Conservation (phyloP, 1,140 invertebrate species). For the Halictus rubicundus region DNA sequence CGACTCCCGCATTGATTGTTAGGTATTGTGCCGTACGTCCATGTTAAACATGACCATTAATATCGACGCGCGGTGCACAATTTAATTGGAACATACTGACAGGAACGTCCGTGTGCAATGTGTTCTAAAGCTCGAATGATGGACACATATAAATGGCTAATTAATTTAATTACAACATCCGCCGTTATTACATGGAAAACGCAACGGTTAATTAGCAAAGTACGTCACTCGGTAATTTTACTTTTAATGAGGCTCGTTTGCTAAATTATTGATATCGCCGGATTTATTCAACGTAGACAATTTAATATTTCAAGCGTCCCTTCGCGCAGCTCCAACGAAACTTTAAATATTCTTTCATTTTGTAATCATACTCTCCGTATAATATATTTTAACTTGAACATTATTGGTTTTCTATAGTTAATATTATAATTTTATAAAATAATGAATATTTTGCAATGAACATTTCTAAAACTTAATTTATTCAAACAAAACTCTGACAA, state of each 20-base stretch:
- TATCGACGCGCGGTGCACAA: conserved; percentile 27
- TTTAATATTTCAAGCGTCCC: neutral
- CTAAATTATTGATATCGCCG: neutral
- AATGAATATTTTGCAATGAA: too few species aligned
- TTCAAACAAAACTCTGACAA: too few species aligned
- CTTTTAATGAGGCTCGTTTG: neutral
- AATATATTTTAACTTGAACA: too few species aligned
- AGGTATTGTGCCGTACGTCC: conserved; percentile 13
- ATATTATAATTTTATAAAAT: too few species aligned
- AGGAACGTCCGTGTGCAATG: conserved; percentile 1
- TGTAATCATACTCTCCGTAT: too few species aligned
- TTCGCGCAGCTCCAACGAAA: neutral
- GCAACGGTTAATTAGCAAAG: conserved; percentile 19
- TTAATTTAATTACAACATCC: conserved; percentile 36
- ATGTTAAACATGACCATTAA: conserved; percentile 34
- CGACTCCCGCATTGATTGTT: neutral
- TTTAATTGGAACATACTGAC: conserved; percentile 45
- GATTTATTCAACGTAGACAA: neutral
- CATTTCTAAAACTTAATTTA: too few species aligned
- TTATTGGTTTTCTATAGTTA: too few species aligned
- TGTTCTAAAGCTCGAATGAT: conserved; percentile 23
- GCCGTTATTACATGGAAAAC: conserved; percentile 19
- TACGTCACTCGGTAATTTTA: conserved; percentile 1
- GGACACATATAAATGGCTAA: conserved; percentile 30
- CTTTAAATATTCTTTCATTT: neutral